These are phyloP conservation scores for Priocnemis perturbator DNA, from an alignment of 2,888 invertebrate genomes.

Conservation along the genomic window DNA sequence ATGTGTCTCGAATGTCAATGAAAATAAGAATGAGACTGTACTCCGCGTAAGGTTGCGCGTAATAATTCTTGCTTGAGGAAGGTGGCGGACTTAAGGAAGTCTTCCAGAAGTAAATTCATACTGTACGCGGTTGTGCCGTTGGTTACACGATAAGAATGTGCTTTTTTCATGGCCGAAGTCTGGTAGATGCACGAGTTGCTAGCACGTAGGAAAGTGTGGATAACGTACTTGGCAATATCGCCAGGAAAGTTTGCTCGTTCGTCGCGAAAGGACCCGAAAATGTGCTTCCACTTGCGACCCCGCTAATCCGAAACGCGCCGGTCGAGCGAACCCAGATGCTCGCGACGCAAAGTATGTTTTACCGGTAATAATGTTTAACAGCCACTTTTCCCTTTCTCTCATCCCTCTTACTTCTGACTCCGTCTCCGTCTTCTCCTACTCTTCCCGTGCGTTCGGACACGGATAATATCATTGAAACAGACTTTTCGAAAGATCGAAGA, in stretches of 20 bases:
- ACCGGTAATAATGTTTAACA: constrained; percentile 41
- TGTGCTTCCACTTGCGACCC: constrained; percentile 37
- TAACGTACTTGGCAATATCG: constrained; percentile 35
- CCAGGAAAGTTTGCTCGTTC: constrained; percentile 38
- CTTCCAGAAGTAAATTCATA: constrained; percentile 32
- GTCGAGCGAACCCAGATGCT: constrained; percentile 43
- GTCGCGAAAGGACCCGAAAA: constrained; percentile 38
- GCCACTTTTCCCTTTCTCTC: constrained; percentile 9
- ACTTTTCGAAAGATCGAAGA: too few relatives aligned
- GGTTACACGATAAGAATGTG: background rate
- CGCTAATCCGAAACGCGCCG: constrained; percentile 44
- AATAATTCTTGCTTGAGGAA: background rate
- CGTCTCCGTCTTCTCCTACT: background rate
- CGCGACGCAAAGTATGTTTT: constrained; percentile 37
- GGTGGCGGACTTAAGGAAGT: background rate
- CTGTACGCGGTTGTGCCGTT: constrained; percentile 33
- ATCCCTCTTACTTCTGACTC: background rate
- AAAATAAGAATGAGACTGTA: constrained; percentile 40
- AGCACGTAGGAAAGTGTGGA: constrained; percentile 25
- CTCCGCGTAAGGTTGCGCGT: too few relatives aligned
- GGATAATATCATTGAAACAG: background rate
- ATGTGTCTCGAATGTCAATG: background rate
- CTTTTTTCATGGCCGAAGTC: constrained; percentile 1
- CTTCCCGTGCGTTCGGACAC: background rate
- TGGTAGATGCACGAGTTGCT: background rate